Conservation (phyloP, 1,140 invertebrate species). For the Drosophila miranda region DNA sequence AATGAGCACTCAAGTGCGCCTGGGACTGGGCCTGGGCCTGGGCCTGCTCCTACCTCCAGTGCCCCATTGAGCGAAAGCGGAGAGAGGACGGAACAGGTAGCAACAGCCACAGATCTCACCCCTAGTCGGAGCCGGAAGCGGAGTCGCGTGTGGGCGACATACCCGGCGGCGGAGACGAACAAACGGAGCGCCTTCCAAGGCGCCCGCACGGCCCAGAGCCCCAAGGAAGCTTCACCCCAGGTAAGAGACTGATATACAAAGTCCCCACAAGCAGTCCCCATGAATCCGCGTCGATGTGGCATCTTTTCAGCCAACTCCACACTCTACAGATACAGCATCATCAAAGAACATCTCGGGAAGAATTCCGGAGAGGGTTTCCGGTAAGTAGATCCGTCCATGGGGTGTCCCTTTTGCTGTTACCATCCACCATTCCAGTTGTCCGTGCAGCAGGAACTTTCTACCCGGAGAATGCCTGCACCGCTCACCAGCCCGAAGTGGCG, state of each 20-base stretch:
- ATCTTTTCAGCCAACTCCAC: conserved; percentile 22
- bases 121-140: conserved; percentile 48
- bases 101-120: conserved; percentile 52
- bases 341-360: conserved; percentile 10
- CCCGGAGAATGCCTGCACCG: conserved; percentile 65
- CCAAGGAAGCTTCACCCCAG: conserved; percentile 10
- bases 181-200: background rate
- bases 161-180: background rate
- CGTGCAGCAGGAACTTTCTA: conserved; percentile 81
- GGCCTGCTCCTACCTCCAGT: background rate
- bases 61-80: background rate
- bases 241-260: background rate
- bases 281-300: background rate
- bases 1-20: conserved; percentile 27
- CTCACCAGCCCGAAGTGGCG: background rate
- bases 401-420: no score
- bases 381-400: conserved; percentile 2
- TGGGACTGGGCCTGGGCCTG: background rate
- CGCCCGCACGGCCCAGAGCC: background rate
- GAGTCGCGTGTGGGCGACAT: conserved; percentile 37
- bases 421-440: conserved; percentile 66
- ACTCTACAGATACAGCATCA: background rate
- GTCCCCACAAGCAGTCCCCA: no score
- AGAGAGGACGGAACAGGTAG: conserved; percentile 12
- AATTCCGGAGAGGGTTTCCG: conserved; percentile 47